Percentiles rank a stretch among this genome's conserved stretches.
Conservation (phyloP, 2,113 vertebrate species). For the Pseudopipra pipra region DNA sequence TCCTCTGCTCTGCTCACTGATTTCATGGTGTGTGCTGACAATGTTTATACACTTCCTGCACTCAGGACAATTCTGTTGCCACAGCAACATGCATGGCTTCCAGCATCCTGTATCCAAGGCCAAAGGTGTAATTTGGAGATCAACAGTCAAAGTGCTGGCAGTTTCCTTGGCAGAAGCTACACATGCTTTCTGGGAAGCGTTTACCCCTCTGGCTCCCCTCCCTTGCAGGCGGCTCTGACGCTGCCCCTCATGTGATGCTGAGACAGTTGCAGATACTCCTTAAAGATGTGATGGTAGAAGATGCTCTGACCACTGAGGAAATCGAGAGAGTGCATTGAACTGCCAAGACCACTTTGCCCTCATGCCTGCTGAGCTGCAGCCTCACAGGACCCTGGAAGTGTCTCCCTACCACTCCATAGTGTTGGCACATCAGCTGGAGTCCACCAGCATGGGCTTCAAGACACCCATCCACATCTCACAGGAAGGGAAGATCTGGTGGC, state of each 20-base stretch:
- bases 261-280: not conserved
- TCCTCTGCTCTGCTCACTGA: slow-evolving; percentile 68
- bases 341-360: not conserved
- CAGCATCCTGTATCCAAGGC: slow-evolving; percentile 37
- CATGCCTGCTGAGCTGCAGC: not conserved
- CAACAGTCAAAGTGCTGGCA: slow-evolving; percentile 63
- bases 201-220: not conserved
- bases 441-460: not conserved
- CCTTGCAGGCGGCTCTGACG: accelerated
- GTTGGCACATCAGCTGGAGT: not conserved
- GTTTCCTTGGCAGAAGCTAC: slow-evolving; percentile 58
- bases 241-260: not conserved
- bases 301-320: not conserved
- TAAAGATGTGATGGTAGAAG: not conserved
- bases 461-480: not conserved
- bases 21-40: slow-evolving; percentile 75
- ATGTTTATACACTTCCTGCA: slow-evolving; percentile 74
- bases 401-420: not conserved
- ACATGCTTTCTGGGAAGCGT: not conserved
- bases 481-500: not conserved
- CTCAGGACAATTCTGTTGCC: slow-evolving; percentile 80
- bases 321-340: not conserved
- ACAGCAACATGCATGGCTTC: slow-evolving; percentile 71
- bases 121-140: slow-evolving; percentile 82
- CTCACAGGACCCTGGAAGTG: not conserved